Conservation (phyloP, 2,888 invertebrate species). For the Sialis lutaria region DNA sequence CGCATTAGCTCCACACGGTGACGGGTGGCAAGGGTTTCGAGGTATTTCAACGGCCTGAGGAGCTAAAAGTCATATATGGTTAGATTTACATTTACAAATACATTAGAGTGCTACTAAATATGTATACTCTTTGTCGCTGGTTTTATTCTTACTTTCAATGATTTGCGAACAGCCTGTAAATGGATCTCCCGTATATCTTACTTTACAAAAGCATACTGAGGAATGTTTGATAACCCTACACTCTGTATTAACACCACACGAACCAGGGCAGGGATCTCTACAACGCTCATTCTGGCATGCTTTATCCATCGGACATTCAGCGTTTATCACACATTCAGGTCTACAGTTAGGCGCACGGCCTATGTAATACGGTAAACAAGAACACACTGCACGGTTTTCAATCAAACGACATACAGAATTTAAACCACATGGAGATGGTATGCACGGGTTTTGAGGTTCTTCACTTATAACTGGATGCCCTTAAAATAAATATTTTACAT, state of each 20-base stretch:
- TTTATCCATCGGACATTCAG: conserved; percentile 53
- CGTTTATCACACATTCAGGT: conserved; percentile 56
- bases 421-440: conserved; percentile 62
- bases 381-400: conserved; percentile 51
- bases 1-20: conserved; percentile 77
- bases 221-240: conserved; percentile 54
- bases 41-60: conserved; percentile 29
- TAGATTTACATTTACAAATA: no score
- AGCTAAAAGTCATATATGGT: no score
- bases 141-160: not conserved
- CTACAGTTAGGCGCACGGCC: conserved; percentile 66
- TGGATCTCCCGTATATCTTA: conserved; percentile 59
- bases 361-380: conserved; percentile 53
- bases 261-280: conserved; percentile 55
- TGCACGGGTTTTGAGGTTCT: conserved; percentile 33
- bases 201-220: conserved; percentile 54
- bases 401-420: conserved; percentile 54
- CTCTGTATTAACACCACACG: conserved; percentile 53
- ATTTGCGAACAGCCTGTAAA: conserved; percentile 47
- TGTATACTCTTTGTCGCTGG: not conserved
- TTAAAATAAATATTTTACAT: not conserved
- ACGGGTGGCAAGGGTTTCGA: conserved; percentile 56
- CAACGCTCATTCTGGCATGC: conserved; percentile 57
- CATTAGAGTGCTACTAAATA: not conserved
- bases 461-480: conserved; percentile 9